A percentile compares a stretch with the other conserved stretches of the same genome.
Conservation (phyloP, 2,113 vertebrate species). For the Himantopus leucocephalus region DNA sequence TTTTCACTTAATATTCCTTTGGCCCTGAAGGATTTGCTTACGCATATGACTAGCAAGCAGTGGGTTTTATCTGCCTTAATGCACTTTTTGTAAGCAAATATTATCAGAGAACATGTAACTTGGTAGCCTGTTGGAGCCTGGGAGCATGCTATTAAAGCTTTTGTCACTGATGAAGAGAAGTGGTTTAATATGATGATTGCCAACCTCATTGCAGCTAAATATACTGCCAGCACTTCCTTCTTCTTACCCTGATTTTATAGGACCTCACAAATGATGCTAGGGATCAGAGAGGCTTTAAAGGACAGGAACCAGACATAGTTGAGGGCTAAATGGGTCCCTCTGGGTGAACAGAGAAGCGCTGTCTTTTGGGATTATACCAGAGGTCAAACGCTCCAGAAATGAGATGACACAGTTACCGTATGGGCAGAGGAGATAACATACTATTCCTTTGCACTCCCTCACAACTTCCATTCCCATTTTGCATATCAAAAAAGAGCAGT, state of each 20-base stretch:
- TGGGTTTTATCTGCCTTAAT: not conserved
- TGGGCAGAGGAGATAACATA: not conserved
- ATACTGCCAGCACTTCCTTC: not conserved
- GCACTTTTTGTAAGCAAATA: not conserved
- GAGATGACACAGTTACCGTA: not conserved
- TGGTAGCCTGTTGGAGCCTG: not conserved
- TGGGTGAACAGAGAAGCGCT: not conserved
- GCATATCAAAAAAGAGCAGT: not conserved
- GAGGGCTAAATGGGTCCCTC: not conserved
- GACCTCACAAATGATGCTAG: not conserved
- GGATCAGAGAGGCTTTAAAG: not conserved
- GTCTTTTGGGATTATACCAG: not conserved
- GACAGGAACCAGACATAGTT: not conserved
- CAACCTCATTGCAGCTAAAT: not conserved
- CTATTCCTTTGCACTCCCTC: not conserved
- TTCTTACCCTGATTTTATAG: not conserved
- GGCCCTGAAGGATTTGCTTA: not conserved
- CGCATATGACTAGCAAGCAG: rapidly evolving
- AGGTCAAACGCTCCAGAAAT: not conserved
- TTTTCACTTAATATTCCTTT: not conserved
- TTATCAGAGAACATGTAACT: not conserved
- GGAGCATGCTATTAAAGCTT: rapidly evolving
- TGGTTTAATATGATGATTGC: not conserved
- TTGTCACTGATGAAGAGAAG: not conserved
- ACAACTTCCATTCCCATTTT: not conserved